phyloP scores from a whole-genome alignment of 1,140 invertebrate genomes.

The Hycleus phaleratus region DNA sequence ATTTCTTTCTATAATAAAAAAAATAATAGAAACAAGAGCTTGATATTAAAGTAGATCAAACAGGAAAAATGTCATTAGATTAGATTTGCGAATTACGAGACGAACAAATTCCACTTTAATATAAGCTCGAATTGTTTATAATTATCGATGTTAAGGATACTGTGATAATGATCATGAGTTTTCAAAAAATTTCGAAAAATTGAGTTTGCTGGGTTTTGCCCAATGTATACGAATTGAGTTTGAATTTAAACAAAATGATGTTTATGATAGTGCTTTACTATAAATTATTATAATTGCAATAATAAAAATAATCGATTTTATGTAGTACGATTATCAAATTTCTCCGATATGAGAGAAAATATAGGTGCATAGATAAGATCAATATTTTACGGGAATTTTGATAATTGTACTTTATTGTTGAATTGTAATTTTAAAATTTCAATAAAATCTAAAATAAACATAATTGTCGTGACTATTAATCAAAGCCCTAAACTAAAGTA shows the following conservation, averaged over 20 bases:
- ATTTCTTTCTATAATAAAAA: slow-evolving; percentile 16
- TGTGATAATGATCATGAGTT: slow-evolving; percentile 27
- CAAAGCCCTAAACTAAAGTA: no score
- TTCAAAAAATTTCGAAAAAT: background rate
- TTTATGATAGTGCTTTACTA: slow-evolving; percentile 10
- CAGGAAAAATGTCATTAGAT: background rate
- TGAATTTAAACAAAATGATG: slow-evolving; percentile 11
- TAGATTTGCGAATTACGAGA: slow-evolving; percentile 25
- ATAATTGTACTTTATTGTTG: no score
- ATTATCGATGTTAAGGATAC: slow-evolving; percentile 14
- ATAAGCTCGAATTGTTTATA: slow-evolving; percentile 14
- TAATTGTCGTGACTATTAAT: no score
- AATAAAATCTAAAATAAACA: no score
- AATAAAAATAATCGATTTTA: slow-evolving; percentile 2
- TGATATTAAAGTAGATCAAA: slow-evolving; percentile 1
- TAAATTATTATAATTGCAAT: slow-evolving; percentile 10
- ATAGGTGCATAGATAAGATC: slow-evolving; percentile 13
- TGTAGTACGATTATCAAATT: slow-evolving; percentile 6
- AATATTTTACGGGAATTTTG: background rate
- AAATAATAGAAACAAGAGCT: background rate
- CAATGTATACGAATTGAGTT: slow-evolving; percentile 16
- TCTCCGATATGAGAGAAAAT: slow-evolving; percentile 9
- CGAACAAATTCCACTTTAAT: slow-evolving; percentile 17
- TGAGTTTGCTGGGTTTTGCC: background rate
- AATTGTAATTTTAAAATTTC: no score